Conservation (phyloP, 2,888 invertebrate species). For the Drosophila anomalata region DNA sequence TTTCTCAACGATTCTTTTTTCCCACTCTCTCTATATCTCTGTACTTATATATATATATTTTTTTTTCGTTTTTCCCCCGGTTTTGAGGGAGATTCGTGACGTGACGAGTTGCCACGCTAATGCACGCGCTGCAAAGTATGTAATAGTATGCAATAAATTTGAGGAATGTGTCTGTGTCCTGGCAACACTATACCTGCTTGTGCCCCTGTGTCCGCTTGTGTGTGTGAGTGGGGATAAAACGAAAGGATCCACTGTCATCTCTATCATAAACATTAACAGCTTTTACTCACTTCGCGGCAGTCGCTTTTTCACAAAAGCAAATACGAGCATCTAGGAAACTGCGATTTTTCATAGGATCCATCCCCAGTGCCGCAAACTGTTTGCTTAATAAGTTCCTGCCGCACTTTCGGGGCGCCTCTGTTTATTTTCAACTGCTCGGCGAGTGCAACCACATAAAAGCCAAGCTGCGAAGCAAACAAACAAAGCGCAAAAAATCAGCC, state of each 20-base stretch:
- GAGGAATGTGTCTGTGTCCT: conserved; percentile 29
- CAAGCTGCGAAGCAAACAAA: conserved; percentile 5
- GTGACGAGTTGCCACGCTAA: conserved; percentile 38
- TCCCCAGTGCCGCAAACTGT: conserved; percentile 54
- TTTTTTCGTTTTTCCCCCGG: conserved; percentile 2
- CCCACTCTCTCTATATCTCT: neutral
- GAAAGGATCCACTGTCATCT: conserved; percentile 46
- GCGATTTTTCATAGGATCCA: conserved; percentile 57
- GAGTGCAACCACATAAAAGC: conserved; percentile 53
- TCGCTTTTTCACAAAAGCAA: conserved; percentile 61
- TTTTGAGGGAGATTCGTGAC: conserved; percentile 26
- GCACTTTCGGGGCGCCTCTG: conserved; percentile 58
- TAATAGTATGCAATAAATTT: conserved; percentile 78
- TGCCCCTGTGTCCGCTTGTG: neutral
- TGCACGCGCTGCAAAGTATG: conserved; percentile 64
- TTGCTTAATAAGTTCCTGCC: conserved; percentile 51
- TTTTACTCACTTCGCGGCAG: conserved; percentile 67
- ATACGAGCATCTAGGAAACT: conserved; percentile 35
- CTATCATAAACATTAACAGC: conserved; percentile 75
- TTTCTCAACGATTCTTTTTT: conserved; percentile 20
- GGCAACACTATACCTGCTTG: conserved; percentile 15
- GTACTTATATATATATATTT: neutral
- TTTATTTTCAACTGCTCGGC: conserved; percentile 52
- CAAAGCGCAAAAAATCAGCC: conserved; percentile 4
- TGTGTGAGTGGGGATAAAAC: conserved; percentile 16